phyloP scores from a whole-genome alignment of 2,888 invertebrate genomes.

The Drosophila histrio region DNA sequence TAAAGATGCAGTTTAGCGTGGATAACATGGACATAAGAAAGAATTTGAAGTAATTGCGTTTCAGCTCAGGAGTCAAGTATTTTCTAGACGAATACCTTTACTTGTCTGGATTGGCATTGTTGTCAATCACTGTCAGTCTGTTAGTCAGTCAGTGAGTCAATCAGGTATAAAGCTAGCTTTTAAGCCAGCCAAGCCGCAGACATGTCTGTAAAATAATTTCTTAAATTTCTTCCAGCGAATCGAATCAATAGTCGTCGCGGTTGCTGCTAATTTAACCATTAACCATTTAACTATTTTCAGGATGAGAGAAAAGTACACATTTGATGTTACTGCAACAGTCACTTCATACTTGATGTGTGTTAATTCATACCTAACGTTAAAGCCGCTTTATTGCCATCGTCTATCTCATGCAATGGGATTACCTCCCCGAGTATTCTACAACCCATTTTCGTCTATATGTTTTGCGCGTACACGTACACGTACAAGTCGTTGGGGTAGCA shows the following conservation, averaged over 20 bases:
- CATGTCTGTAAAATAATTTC: slow-evolving; percentile 75
- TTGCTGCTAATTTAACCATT: slow-evolving; percentile 46
- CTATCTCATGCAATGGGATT: slow-evolving; percentile 18
- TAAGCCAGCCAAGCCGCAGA: slow-evolving; percentile 56
- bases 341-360: slow-evolving; percentile 35
- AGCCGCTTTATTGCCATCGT: slow-evolving; percentile 57
- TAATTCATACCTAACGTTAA: slow-evolving; percentile 25
- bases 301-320: slow-evolving; percentile 34
- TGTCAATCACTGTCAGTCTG: slow-evolving; percentile 49
- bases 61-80: slow-evolving; percentile 1
- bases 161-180: slow-evolving; percentile 21
- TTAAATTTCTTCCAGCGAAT: slow-evolving; percentile 64
- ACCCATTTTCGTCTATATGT: background rate
- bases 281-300: slow-evolving; percentile 20
- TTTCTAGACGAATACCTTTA: background rate
- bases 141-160: slow-evolving; percentile 19
- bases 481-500: slow-evolving; percentile 32
- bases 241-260: slow-evolving; percentile 52
- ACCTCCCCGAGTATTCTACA: background rate
- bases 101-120: background rate
- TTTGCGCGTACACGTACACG: slow-evolving; percentile 59
- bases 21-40: background rate
- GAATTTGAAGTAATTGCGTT: background rate
- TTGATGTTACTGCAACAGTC: slow-evolving; percentile 30
- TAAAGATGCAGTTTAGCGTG: background rate